Conservation (phyloP, 2,113 vertebrate genomes). For the Cyprinodon brontotheroides region DNA sequence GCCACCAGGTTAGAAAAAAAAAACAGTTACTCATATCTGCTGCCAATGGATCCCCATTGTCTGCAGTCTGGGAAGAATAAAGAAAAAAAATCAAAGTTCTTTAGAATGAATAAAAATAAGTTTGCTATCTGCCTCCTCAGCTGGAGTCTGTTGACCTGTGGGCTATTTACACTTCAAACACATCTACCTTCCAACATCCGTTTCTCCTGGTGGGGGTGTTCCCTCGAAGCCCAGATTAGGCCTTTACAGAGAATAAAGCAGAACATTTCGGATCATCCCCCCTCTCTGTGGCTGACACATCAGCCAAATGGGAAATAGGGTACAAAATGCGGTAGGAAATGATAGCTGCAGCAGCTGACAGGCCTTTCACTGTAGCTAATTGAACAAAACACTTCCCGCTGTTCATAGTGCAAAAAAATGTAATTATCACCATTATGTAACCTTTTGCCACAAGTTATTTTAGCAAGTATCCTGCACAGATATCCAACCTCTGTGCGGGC, state of each 20-base stretch:
- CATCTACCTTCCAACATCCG: constrained; percentile 27
- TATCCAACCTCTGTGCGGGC: constrained; percentile 4
- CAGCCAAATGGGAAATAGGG: constrained; percentile 8
- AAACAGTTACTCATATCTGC: constrained; percentile 25
- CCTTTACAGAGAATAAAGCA: constrained; percentile 39
- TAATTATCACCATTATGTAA: constrained; percentile 1
- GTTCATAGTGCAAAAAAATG: background rate
- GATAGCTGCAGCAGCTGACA: constrained; percentile 22
- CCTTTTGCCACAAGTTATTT: background rate
- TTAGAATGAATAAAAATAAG: constrained; percentile 46
- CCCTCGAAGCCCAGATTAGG: constrained; percentile 26
- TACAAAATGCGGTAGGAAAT: background rate
- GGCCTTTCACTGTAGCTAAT: constrained; percentile 17
- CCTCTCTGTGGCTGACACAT: constrained; percentile 17
- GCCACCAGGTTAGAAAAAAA: constrained; percentile 19
- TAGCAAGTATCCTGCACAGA: constrained; percentile 16
- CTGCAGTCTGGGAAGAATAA: constrained; percentile 44
- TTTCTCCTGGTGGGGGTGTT: constrained; percentile 22
- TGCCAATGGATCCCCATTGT: constrained; percentile 29
- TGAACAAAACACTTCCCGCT: constrained; percentile 7
- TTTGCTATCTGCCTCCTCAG: constrained; percentile 40
- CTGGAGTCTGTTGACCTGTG: constrained; percentile 55
- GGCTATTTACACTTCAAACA: constrained; percentile 70
- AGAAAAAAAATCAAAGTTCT: constrained; percentile 55
- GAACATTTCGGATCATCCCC: constrained; percentile 39